Conservation (phyloP, 2,888 invertebrate genomes). For the Cantharis lateralis region DNA sequence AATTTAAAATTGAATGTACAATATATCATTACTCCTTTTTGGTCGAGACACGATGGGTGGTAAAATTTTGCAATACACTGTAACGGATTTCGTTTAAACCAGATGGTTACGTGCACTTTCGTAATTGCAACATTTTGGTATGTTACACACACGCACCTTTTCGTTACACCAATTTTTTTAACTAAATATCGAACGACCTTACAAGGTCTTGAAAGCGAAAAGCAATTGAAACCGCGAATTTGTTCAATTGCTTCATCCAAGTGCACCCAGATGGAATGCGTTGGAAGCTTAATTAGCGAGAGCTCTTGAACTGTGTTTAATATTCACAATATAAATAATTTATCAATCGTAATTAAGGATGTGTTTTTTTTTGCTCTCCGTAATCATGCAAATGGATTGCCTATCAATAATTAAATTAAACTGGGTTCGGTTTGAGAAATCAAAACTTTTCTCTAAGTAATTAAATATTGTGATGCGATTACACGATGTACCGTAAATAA, state of each 20-base stretch:
- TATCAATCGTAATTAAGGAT: background rate
- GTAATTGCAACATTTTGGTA: constrained; percentile 1
- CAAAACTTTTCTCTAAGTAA: background rate
- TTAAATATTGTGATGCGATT: background rate
- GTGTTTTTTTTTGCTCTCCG: background rate
- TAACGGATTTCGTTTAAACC: constrained; percentile 6
- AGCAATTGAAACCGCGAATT: background rate
- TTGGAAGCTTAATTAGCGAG: background rate
- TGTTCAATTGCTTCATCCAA: background rate
- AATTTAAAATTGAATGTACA: constrained; percentile 13
- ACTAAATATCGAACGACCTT: background rate
- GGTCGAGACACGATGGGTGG: constrained; percentile 16
- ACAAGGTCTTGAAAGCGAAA: background rate
- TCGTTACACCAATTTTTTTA: background rate
- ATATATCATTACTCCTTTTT: constrained; percentile 12
- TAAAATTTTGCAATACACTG: constrained; percentile 13
- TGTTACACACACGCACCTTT: background rate
- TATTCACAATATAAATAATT: background rate
- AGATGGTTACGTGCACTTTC: constrained; percentile 14
- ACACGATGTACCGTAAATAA: background rate
- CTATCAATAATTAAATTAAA: background rate
- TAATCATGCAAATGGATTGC: background rate
- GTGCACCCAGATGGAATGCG: background rate
- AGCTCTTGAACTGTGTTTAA: background rate
- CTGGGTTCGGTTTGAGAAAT: background rate